Conservation (phyloP, 2,797 vertebrate species). For the Setipinna tenuifilis region DNA sequence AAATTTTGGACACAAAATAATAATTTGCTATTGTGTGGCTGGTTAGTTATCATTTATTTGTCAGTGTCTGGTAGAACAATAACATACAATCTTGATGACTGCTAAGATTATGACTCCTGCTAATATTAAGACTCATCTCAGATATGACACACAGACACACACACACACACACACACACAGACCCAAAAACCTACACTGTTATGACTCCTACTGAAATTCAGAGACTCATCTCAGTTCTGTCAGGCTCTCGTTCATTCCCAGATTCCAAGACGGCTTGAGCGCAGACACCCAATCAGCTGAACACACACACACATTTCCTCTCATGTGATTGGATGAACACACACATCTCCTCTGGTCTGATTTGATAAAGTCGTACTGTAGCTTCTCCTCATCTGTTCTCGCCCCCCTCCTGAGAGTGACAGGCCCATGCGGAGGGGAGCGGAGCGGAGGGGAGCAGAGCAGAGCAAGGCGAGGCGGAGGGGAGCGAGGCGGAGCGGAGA, state of each 20-base stretch:
- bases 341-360: background rate
- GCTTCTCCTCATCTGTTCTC: background rate
- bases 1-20: too few species aligned
- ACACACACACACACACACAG: background rate
- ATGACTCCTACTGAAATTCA: background rate
- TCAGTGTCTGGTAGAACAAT: too few species aligned
- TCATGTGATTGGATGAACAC: background rate
- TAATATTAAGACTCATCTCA: too few species aligned
- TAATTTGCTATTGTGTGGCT: too few species aligned
- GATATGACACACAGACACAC: too few species aligned
- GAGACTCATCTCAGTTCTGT: background rate
- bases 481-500: too few species aligned
- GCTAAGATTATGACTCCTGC: too few species aligned
- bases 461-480: too few species aligned
- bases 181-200: background rate
- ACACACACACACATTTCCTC: background rate
- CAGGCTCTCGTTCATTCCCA: background rate
- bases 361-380: background rate
- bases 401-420: background rate
- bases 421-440: background rate
- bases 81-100: too few species aligned
- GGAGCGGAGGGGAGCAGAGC: too few species aligned
- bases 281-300: background rate
- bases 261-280: background rate
- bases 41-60: too few species aligned